Evolutionary conservation across 2,888 invertebrate species (phyloP).

Genomic region (Morinoia aosen): DNA sequence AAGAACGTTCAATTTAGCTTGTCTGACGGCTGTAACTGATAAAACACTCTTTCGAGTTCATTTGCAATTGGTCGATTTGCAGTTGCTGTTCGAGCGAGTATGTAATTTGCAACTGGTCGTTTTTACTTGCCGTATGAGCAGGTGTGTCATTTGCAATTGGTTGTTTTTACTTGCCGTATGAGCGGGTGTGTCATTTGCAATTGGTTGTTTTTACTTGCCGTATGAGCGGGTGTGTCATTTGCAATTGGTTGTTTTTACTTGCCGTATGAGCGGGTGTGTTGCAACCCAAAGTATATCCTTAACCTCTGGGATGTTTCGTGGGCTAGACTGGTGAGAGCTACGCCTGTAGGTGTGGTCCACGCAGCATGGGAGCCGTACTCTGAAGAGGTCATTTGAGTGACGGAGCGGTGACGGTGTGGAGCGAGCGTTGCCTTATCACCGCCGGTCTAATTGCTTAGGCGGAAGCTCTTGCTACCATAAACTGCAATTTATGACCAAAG

Average conservation of each 20-base stretch:
- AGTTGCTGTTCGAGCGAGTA: no score
- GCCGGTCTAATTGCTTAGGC: background rate
- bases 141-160: background rate
- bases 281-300: background rate
- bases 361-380: background rate
- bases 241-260: background rate
- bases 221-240: no score
- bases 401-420: background rate
- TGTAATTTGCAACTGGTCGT: background rate
- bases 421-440: background rate
- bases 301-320: background rate
- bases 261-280: background rate
- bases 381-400: background rate
- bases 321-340: background rate
- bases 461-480: constrained; percentile 32
- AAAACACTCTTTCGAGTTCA: no score
- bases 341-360: background rate
- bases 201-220: no score
- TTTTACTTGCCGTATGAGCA: background rate
- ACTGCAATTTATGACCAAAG: background rate
- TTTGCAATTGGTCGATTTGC: no score
- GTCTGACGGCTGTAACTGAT: no score
- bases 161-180: background rate
- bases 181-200: background rate
- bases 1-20: background rate